Percentiles rank a stretch among this genome's conserved stretches.
Evolutionary conservation across 1,140 invertebrate species (phyloP).

Genomic region (Hypothenemus hampei): DNA sequence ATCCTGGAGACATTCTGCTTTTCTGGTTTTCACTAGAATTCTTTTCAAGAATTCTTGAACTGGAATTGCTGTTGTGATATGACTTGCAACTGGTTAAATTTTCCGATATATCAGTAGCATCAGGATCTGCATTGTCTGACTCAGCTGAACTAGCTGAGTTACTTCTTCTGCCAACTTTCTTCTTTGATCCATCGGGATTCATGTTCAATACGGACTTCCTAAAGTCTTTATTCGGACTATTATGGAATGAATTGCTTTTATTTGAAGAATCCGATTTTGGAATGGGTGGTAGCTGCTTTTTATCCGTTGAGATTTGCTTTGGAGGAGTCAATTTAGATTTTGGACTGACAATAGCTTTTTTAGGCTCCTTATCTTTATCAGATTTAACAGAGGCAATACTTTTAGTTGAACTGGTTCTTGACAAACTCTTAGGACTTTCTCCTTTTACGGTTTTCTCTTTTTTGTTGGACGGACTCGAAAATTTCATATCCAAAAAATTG

Average conservation of each 20-base stretch:
- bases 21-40: constrained; percentile 42
- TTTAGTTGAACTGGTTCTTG: constrained; percentile 43
- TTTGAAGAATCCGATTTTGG: constrained; percentile 50
- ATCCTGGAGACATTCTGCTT: constrained; percentile 44
- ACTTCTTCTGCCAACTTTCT: constrained; percentile 45
- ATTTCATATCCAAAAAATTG: constrained; percentile 58
- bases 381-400: constrained; percentile 37
- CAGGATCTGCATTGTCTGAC: constrained; percentile 45
- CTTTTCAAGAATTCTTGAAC: constrained; percentile 34
- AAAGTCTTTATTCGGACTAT: constrained; percentile 66
- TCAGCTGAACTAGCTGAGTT: constrained; percentile 53
- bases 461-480: constrained; percentile 43
- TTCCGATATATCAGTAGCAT: constrained; percentile 40
- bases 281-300: constrained; percentile 54
- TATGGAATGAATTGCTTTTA: constrained; percentile 47
- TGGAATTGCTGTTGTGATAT: constrained; percentile 34
- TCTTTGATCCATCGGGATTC: constrained; percentile 49
- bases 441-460: constrained; percentile 27
- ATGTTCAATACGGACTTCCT: constrained; percentile 71
- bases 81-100: constrained; percentile 39
- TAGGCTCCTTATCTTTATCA: constrained; percentile 27
- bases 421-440: constrained; percentile 42
- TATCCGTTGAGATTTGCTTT: constrained; percentile 35
- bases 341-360: constrained; percentile 15
- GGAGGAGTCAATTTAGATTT: constrained; percentile 36